Percentiles rank a stretch among this genome's conserved stretches.
Evolutionary conservation across 1,140 invertebrate genomes (phyloP).

Genomic region (Rhagoletis pomonella): DNA sequence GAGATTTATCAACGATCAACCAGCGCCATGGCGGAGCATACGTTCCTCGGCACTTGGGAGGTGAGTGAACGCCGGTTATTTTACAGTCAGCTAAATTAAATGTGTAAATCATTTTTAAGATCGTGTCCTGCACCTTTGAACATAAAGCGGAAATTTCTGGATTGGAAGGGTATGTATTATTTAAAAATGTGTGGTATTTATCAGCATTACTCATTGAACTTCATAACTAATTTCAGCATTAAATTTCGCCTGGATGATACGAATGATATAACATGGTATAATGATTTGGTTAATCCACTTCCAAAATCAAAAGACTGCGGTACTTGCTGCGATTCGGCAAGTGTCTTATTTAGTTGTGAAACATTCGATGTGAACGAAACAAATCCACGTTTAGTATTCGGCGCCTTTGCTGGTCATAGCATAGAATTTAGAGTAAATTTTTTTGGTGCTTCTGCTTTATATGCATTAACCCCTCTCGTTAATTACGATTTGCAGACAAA

Average conservation of each 20-base stretch:
- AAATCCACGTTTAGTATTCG: conserved; percentile 76
- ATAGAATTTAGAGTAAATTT: conserved; percentile 79
- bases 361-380: conserved; percentile 78
- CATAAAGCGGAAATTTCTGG: conserved; percentile 68
- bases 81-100: not conserved
- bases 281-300: conserved; percentile 72
- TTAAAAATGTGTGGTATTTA: conserved; percentile 3
- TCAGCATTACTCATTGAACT: not conserved
- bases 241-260: conserved; percentile 80
- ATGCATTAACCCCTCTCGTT: not conserved
- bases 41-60: conserved; percentile 72
- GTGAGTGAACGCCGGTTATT: conserved; percentile 54
- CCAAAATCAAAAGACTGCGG: conserved; percentile 75
- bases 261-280: conserved; percentile 80
- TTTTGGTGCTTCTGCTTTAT: not conserved
- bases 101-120: conserved; percentile 58
- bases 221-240: conserved; percentile 75
- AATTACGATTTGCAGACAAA: conserved; percentile 68
- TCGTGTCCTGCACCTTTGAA: conserved; percentile 69
- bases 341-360: conserved; percentile 80
- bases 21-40: conserved; percentile 63
- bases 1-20: not conserved
- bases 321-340: conserved; percentile 69
- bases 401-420: conserved; percentile 79
- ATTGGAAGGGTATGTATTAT: conserved; percentile 64